Conservation (phyloP, 1,140 invertebrate species). For the Camponotus floridanus region DNA sequence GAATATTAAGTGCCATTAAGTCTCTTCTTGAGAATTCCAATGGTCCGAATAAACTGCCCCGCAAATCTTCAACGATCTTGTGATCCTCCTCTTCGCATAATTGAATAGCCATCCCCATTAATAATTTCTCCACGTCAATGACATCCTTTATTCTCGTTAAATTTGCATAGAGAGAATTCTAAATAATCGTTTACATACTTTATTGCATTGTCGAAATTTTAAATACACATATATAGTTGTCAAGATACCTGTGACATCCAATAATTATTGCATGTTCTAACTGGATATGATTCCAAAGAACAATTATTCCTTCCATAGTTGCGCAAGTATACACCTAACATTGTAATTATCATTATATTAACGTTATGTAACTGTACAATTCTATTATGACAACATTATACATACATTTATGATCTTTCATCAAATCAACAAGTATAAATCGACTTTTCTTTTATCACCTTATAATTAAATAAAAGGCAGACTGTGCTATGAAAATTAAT, state of each 20-base stretch:
- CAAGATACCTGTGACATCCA: conserved; percentile 83
- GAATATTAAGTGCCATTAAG: conserved; percentile 89
- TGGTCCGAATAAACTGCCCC: conserved; percentile 90
- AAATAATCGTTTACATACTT: conserved; percentile 25
- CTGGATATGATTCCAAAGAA: conserved; percentile 74
- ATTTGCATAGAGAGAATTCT: conserved; percentile 62
- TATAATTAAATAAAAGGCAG: conserved; percentile 18
- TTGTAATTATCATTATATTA: background rate
- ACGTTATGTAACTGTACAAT: background rate
- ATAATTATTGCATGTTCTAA: conserved; percentile 90
- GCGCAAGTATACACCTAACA: conserved; percentile 81
- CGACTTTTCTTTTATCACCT: background rate
- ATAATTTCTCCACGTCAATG: conserved; percentile 87
- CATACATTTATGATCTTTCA: background rate
- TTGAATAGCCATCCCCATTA: conserved; percentile 89
- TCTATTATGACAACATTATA: background rate
- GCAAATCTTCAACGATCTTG: conserved; percentile 89
- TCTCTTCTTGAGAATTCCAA: conserved; percentile 90
- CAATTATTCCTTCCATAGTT: conserved; percentile 82
- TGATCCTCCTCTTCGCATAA: conserved; percentile 89
- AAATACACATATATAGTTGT: background rate
- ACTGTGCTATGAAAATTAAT: no score
- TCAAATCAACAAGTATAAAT: background rate
- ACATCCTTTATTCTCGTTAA: conserved; percentile 66
- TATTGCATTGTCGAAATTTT: background rate